A percentile compares a stretch with the other conserved stretches of the same genome.
These are phyloP conservation scores for Theretra japonica DNA, from an alignment of 2,888 invertebrate genomes.

Conservation along the genomic window DNA sequence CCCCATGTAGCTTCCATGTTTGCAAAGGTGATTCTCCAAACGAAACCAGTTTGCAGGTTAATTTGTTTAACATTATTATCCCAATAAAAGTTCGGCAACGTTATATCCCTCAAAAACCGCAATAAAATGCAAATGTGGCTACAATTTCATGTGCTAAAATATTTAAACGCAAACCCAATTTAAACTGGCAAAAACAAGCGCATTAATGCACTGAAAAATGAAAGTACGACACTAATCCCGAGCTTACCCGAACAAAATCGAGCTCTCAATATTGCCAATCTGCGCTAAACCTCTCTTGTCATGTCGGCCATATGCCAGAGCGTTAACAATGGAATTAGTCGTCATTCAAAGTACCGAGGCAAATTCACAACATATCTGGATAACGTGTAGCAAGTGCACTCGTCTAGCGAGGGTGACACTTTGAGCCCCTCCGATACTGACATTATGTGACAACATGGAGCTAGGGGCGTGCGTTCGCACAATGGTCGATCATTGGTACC, in stretches of 20 bases:
- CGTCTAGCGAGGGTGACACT: slow-evolving; percentile 77
- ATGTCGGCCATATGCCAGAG: slow-evolving; percentile 76
- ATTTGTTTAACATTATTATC: slow-evolving; percentile 22
- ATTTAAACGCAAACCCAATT: slow-evolving; percentile 1
- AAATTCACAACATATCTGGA: slow-evolving; percentile 76
- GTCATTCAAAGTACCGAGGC: slow-evolving; percentile 78
- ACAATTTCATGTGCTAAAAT: neutral
- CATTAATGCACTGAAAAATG: slow-evolving; percentile 28
- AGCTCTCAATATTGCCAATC: slow-evolving; percentile 59
- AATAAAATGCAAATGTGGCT: slow-evolving; percentile 2
- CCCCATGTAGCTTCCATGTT: slow-evolving; percentile 52
- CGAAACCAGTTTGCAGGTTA: slow-evolving; percentile 5
- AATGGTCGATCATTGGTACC: slow-evolving; percentile 74
- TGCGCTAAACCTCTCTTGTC: slow-evolving; percentile 65
- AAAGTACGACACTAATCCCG: slow-evolving; percentile 39
- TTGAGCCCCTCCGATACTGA: slow-evolving; percentile 80
- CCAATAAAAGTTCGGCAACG: neutral
- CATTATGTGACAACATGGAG: slow-evolving; percentile 78
- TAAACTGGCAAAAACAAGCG: neutral
- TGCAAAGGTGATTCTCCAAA: slow-evolving; percentile 29
- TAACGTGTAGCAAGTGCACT: slow-evolving; percentile 80
- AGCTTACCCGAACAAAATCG: slow-evolving; percentile 38
- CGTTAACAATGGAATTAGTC: slow-evolving; percentile 83
- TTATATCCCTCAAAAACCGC: neutral
- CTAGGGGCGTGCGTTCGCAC: slow-evolving; percentile 67